Base-by-base conservation (phyloP, 2,888 invertebrate species). In the Margaritifera margaritifera region DNA sequence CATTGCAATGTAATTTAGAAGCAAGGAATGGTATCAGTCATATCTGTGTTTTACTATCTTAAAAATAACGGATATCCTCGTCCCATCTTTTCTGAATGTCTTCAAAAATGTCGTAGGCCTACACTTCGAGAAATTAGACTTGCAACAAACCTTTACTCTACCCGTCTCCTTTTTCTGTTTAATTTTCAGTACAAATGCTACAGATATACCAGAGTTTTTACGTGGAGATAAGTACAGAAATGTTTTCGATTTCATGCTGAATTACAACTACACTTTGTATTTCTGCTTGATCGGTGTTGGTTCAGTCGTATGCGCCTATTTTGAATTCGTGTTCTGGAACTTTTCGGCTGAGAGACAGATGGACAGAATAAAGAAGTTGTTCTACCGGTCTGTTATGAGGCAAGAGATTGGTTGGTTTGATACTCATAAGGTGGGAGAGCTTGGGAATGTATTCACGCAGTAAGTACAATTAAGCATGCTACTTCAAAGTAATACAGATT, bases 341-440 rank as follows among this genome's bases (percentile, higher is more conserved):
- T 1, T 67, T 25, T 31, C 82, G 2, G 70, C 77, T n/a, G 82
- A 83, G 62, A 70, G 81, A 58, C 84, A 84, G 72, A 78, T 79
- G 27, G 52, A 63, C 20, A 63, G 62, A 42, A 79, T 84, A 24
- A 71, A 80, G 11, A 72, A 64, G 22, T 25, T 51, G 19, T 81
- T 80, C 63, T 84, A 83, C 62, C 66, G 67, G 11, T 72, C 82
- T 1, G 77, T 85, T 22, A 64, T 85, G 62, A 65, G 76, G 61
- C 84, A 84, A 62, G 83, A 84, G 18, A 83, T 84, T 20, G 69
- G 75, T 19, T 84, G 83, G 82, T 83, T 82, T 74, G 84, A 85
- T 70, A 69, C 74, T 15, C 83, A 85, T 62, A 77, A 80, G 51
- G 72, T 71, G 55, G 83, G 82, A 6, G 84, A 84, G 60, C 64